Base-by-base conservation (phyloP, 2,113 vertebrate genomes). In the Melanocharis versteri region DNA sequence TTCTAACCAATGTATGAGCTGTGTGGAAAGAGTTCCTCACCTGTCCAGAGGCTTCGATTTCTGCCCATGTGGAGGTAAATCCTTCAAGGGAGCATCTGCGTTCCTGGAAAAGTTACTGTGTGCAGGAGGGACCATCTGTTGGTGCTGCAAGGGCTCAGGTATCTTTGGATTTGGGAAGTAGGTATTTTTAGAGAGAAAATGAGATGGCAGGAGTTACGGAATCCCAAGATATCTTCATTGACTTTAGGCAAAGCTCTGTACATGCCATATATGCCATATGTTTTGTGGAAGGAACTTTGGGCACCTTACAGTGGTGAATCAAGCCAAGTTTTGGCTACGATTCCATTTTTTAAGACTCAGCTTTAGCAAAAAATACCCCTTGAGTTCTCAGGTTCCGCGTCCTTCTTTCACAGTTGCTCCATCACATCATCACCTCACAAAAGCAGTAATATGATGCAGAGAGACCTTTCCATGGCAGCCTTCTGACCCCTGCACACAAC, bases 141-240 rank as follows among this genome's bases (percentile, higher is more conserved):
- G 31, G 16, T 81, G 35, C 45, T 81, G 37, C 28, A 70, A 92
- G 75, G 21, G 79, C 23, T 84, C 60, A 70, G 37, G 66, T 75
- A 44, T n/a, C 57, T 75, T 51, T 71, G 68, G 47, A 83, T 54
- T 56, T 79, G 33, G 56, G n/a, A 92, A 82, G 31, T 0, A 70
- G 50, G 47, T 61, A 57, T 78, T 94, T 87, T 82, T 78, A 78
- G 50, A 82, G 45, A 51, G n/a, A 65, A 78, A 70, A 78, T 23
- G 51, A 92, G 31, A 58, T 21, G 30, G n/a, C 24, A 57, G 47
- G 45, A 94, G 31, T 61, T 92, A 73, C 12, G 73, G n/a, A 75
- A 73, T 57, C 24, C 15, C 39, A 81, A 65, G 90, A 78, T 54
- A 51, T 9, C 65, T 75, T 61, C 40, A 70, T 0, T 2, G 16